These are phyloP conservation scores for Drosophila mimetica DNA, from an alignment of 2,888 invertebrate species.

Conservation along the genomic window DNA sequence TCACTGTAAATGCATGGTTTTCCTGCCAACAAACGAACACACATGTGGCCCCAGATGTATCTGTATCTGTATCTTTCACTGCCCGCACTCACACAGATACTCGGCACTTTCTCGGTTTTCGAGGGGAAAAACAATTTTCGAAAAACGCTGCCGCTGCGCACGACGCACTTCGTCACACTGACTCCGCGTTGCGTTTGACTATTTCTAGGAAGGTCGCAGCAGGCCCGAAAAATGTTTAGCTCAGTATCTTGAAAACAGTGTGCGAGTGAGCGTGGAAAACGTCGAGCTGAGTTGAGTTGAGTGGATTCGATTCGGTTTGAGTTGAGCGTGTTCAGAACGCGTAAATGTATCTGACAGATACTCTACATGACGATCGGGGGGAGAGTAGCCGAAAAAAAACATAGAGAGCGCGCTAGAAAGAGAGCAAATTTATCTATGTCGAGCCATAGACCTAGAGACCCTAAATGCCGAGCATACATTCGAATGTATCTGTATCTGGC, in stretches of 20 bases:
- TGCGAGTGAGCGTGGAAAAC: constrained; percentile 58
- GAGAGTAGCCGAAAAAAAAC: constrained; percentile 2
- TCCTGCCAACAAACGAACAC: constrained; percentile 12
- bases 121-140: constrained; percentile 1
- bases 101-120: constrained; percentile 8
- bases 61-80: constrained; percentile 31
- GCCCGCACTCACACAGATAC: constrained; percentile 20
- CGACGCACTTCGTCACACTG: constrained; percentile 81
- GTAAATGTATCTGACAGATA: constrained; percentile 64
- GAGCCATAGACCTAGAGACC: constrained; percentile 1
- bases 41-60: constrained; percentile 20
- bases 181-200: constrained; percentile 77
- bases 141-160: constrained; percentile 80
- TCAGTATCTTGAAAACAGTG: constrained; percentile 64
- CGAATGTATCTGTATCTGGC: constrained; percentile 2
- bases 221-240: constrained; percentile 57
- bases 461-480: constrained; percentile 7
- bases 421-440: constrained; percentile 54
- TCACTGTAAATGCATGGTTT: constrained; percentile 44
- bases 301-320: constrained; percentile 24
- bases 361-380: constrained; percentile 61
- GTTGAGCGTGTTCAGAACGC: constrained; percentile 46
- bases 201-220: constrained; percentile 79
- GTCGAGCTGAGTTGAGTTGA: constrained; percentile 37
- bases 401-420: constrained; percentile 12